Conservation (phyloP, 2,797 vertebrate genomes). For the Anguilla megastoma region DNA sequence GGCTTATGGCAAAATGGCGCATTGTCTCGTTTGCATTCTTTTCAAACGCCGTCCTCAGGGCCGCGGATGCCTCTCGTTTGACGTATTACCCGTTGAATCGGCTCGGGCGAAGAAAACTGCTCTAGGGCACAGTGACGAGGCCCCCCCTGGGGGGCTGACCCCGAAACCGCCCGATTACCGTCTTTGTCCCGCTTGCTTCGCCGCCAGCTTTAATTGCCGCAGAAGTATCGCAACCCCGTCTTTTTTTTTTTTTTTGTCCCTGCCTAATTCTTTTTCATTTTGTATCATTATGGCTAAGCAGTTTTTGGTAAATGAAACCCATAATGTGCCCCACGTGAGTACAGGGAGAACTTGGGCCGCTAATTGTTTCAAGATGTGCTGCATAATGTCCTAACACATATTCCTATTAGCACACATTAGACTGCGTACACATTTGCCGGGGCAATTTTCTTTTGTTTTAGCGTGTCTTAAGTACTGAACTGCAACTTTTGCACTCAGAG, state of each 20-base stretch:
- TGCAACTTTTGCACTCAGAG: neutral
- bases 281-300: conserved; percentile 3
- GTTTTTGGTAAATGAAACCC: conserved; percentile 17
- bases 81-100: neutral
- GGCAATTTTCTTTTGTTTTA: neutral
- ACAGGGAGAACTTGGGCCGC: neutral
- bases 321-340: neutral
- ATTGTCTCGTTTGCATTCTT: neutral
- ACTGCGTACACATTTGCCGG: neutral
- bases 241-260: neutral
- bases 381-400: neutral
- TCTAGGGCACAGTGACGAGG: neutral
- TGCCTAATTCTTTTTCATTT: neutral
- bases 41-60: neutral
- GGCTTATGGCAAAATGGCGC: neutral
- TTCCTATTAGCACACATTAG: neutral
- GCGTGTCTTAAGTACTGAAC: neutral
- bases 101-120: neutral
- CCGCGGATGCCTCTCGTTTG: neutral
- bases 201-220: neutral
- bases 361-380: conserved; percentile 15
- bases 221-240: neutral
- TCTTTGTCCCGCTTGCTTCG: neutral
- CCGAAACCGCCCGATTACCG: neutral
- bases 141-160: neutral